Evolutionary conservation across 2,797 vertebrate species (phyloP), one percentile per base, ranked within the genome.

Genomic region (Argya squamiceps): DNA sequence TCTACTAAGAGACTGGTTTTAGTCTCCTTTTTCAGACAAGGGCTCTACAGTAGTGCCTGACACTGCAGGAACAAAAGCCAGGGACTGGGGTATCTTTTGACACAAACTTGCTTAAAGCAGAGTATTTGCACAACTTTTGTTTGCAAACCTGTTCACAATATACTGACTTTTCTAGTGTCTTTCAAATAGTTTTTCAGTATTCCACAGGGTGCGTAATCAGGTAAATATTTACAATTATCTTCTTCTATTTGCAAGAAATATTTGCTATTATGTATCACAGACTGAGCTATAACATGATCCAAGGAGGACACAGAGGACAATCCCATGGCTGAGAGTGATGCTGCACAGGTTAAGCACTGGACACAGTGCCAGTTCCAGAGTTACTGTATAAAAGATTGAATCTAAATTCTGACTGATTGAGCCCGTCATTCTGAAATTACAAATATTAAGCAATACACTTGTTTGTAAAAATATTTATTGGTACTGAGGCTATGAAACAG

Each of bases 401-500:
- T 50, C 19, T 27, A 36, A 89, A 86, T 84, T 91, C 67, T 85
- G 74, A 82, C 46, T 71, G 75, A 82, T 50, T 27, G 44, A 84
- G 44, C 49, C 47, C 65, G 73, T 78, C 55, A 52, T 81, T 63
- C 88, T 88, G 81, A 81, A 94, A 85, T 76, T 82, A 82, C 63
- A 86, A 88, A 67, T 52, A 86, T 70, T 79, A 78, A 90, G 85
- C 94, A 85, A 94, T 84, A 92, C 56, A 91, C 92, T 97, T 97
- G 84, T 93, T 94, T 94, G 69, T 76, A 92, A 97, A 97, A 96
- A 87, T 94, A 96, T 95, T 89, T 92, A 91, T 86, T 75, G 70
- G 78, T 91, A 79, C 56, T 95, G 69, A 95, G 76, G 82, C 88
- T 12, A 59, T 50, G 79, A 97, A 89, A 87, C 29, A 87, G 87